A percentile compares a stretch with the other conserved stretches of the same genome.
Evolutionary conservation across 2,888 invertebrate genomes (phyloP).

Genomic region (Heteropelma amictum): DNA sequence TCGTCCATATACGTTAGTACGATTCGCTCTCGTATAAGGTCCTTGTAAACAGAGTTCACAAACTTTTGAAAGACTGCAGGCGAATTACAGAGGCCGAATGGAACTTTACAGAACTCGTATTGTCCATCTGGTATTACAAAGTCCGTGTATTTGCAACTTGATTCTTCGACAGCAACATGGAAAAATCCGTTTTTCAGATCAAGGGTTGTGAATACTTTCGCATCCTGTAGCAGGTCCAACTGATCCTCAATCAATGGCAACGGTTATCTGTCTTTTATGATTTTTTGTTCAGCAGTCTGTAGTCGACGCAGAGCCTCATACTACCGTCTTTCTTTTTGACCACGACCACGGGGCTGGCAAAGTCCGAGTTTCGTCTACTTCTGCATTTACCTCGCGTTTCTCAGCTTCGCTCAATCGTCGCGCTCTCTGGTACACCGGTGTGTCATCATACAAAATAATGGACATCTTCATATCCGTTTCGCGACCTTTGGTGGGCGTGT

Average conservation of each 20-base stretch:
- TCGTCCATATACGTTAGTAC: constrained; percentile 41
- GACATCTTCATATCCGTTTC: neutral
- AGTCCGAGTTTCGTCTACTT: constrained; percentile 1
- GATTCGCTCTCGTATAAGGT: constrained; percentile 20
- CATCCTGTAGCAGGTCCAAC: constrained; percentile 29
- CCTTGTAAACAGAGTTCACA: constrained; percentile 52
- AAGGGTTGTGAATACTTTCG: constrained; percentile 48
- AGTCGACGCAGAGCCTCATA: constrained; percentile 70
- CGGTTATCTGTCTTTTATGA: constrained; percentile 58
- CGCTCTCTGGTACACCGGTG: neutral
- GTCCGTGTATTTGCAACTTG: constrained; percentile 57
- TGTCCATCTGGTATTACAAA: constrained; percentile 60
- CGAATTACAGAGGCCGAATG: constrained; percentile 61
- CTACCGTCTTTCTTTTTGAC: neutral
- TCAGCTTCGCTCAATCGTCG: neutral
- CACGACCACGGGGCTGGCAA: neutral
- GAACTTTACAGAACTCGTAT: constrained; percentile 57
- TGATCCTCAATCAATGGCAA: constrained; percentile 48
- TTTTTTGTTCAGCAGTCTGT: constrained; percentile 68
- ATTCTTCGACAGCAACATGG: constrained; percentile 57
- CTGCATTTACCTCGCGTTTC: neutral
- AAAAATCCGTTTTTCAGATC: no score
- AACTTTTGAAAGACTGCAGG: no score
- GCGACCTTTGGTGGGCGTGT: neutral
- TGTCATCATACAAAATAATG: neutral